Percentiles rank a stretch among this genome's conserved stretches.
Conservation (phyloP, 2,888 invertebrate genomes). For the Netelia virgata region DNA sequence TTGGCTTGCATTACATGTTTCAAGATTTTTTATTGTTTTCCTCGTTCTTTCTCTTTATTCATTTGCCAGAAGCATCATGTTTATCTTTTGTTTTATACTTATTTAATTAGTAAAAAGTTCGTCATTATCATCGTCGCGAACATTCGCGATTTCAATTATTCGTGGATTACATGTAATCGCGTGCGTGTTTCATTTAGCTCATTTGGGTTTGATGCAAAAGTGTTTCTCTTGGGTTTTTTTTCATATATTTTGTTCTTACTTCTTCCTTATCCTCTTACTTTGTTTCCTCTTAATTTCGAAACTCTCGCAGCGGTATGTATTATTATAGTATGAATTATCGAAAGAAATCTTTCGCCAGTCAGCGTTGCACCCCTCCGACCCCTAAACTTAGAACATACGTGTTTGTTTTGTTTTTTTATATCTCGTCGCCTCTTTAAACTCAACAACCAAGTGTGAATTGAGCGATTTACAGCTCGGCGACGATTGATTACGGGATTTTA, state of each 20-base stretch:
- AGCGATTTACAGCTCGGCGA: background rate
- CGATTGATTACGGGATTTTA: conserved; percentile 30
- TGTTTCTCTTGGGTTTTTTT: conserved; percentile 52
- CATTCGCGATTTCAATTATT: conserved; percentile 77
- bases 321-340: conserved; percentile 33
- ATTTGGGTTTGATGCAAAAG: conserved; percentile 81
- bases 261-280: conserved; percentile 1
- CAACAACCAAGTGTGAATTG: conserved; percentile 33
- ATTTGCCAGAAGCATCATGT: conserved; percentile 82
- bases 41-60: conserved; percentile 68
- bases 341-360: conserved; percentile 46
- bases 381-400: conserved; percentile 30
- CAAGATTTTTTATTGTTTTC: conserved; percentile 74
- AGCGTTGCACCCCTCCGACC: conserved; percentile 14
- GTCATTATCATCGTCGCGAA: conserved; percentile 78
- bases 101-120: conserved; percentile 82
- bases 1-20: conserved; percentile 81
- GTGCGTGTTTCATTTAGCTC: conserved; percentile 76
- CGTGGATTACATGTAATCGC: conserved; percentile 72
- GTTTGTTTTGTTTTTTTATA: conserved; percentile 1
- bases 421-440: conserved; percentile 18
- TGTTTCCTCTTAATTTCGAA: conserved; percentile 33
- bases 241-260: conserved; percentile 3
- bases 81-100: conserved; percentile 67
- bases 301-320: conserved; percentile 29